Evolutionary conservation across 2,113 vertebrate species (phyloP).

Genomic region (Toxostoma redivivum): DNA sequence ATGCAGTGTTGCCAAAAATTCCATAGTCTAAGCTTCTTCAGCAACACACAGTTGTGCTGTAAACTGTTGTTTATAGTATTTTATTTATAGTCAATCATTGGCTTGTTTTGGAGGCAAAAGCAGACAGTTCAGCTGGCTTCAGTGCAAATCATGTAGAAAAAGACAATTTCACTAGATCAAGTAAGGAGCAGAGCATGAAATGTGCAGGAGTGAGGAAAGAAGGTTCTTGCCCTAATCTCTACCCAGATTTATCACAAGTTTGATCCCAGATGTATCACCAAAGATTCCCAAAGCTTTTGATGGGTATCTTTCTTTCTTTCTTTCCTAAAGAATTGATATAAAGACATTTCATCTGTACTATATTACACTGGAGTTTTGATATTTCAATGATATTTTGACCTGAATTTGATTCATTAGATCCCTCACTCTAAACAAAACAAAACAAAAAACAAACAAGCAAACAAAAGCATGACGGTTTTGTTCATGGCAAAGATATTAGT

Average conservation of each 20-base stretch:
- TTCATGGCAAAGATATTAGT: background rate
- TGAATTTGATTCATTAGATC: background rate
- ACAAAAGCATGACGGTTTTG: accelerated
- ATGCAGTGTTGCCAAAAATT: background rate
- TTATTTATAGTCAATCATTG: background rate
- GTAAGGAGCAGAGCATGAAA: background rate
- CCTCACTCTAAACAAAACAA: background rate
- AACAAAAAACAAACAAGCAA: no score
- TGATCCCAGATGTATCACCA: background rate
- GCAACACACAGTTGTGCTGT: background rate
- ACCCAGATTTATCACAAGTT: background rate
- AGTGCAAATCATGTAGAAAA: background rate
- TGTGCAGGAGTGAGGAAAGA: background rate
- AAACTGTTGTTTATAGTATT: background rate
- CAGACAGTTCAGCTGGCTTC: background rate
- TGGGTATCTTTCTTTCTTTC: background rate
- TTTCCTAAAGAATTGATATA: background rate
- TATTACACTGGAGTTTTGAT: background rate
- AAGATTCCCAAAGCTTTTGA: background rate
- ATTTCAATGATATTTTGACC: background rate
- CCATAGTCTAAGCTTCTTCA: background rate
- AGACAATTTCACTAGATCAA: background rate
- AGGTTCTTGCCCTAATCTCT: background rate
- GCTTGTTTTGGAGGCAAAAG: background rate
- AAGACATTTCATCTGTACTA: background rate